Evolutionary conservation across 2,113 vertebrate species (phyloP).

Genomic region (Sminthopsis crassicaudata): DNA sequence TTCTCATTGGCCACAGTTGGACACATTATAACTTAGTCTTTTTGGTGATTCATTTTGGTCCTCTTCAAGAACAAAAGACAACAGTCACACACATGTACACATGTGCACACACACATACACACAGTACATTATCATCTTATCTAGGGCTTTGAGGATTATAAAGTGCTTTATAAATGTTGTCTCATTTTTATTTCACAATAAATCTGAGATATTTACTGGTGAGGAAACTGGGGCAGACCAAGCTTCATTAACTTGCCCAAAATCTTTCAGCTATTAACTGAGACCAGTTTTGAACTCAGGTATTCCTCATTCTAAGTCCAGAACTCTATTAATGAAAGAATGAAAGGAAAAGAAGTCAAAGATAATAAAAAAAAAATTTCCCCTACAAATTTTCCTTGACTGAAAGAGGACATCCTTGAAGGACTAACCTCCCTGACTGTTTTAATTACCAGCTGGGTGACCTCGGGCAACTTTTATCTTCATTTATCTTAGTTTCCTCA

Average conservation of each 20-base stretch:
- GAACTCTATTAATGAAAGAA: conserved; percentile 64
- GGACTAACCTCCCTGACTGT: conserved; percentile 74
- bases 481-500: background rate
- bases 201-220: background rate
- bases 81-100: no score
- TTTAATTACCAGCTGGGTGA: conserved; percentile 49
- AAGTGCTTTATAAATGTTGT: background rate
- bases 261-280: background rate
- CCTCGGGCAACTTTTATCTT: background rate
- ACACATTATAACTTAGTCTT: no score
- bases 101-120: no score
- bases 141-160: background rate
- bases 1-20: no score
- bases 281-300: background rate
- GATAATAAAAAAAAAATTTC: conserved; percentile 75
- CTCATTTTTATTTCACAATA: background rate
- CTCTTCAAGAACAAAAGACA: no score
- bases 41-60: no score
- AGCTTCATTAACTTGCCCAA: background rate
- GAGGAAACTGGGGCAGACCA: background rate
- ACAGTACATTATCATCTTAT: background rate
- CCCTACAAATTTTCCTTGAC: conserved; percentile 69
- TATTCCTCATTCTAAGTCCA: background rate
- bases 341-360: conserved; percentile 68
- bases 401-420: conserved; percentile 77